phyloP scores from a whole-genome alignment of 2,797 vertebrate genomes.

The Anabacerthia variegaticeps region DNA sequence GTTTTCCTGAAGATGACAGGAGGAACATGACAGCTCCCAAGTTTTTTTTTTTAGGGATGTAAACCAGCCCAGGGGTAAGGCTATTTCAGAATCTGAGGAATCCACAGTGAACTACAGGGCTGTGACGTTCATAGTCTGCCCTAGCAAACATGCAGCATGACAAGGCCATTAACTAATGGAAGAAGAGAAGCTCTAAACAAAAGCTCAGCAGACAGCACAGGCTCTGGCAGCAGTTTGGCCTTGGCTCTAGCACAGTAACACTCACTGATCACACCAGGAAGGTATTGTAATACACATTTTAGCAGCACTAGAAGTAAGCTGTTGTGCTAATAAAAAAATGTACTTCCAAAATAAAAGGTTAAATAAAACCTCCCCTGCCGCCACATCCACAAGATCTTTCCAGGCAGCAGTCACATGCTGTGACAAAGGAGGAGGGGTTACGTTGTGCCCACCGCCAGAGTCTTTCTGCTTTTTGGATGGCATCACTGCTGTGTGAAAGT shows the following conservation, averaged over 20 bases:
- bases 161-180: background rate
- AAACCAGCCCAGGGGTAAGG: background rate
- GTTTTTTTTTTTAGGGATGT: background rate
- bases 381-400: background rate
- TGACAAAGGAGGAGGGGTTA: background rate
- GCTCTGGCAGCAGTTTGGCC: background rate
- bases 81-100: background rate
- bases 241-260: background rate
- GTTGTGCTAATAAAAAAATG: background rate
- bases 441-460: background rate
- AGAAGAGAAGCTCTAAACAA: constrained; percentile 21
- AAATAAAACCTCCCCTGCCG: background rate
- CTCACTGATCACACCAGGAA: background rate
- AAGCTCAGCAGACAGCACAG: background rate
- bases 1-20: background rate
- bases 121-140: background rate
- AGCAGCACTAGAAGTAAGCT: background rate
- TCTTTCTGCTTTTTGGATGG: background rate
- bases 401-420: background rate
- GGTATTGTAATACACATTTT: background rate
- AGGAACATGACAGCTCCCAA: background rate
- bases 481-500: background rate
- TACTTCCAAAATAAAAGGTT: background rate
- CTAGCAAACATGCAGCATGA: background rate
- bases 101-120: background rate